A percentile compares a stretch with the other conserved stretches of the same genome.
Evolutionary conservation across 1,140 invertebrate species (phyloP).

Genomic region (Doryteuthis pealeii): DNA sequence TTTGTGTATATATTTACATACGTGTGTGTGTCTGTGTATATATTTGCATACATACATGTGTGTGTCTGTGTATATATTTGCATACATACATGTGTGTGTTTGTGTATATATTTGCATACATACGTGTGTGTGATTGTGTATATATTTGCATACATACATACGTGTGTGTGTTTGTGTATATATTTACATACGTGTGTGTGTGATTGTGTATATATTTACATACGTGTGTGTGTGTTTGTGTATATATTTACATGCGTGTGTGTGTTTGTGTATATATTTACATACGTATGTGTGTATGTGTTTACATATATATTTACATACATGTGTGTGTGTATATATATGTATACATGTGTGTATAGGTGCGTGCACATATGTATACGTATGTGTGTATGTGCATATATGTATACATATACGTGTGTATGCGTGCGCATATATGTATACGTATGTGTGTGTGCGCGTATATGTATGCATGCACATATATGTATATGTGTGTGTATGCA

Average conservation of each 20-base stretch:
- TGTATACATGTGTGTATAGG: background rate
- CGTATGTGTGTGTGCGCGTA: background rate
- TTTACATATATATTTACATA: background rate
- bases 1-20: background rate
- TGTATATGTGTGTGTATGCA: background rate
- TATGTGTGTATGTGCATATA: background rate
- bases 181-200: too few species aligned
- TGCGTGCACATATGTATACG: background rate
- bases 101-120: too few species aligned
- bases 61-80: background rate
- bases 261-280: background rate
- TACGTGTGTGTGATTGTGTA: too few species aligned
- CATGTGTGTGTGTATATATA: background rate
- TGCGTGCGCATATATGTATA: background rate
- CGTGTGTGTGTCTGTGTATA: background rate
- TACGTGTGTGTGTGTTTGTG: too few species aligned
- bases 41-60: background rate
- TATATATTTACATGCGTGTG: too few species aligned
- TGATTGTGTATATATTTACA: too few species aligned
- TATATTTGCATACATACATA: too few species aligned
- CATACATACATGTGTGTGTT: too few species aligned
- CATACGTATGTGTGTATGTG: background rate
- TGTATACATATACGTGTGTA: background rate
- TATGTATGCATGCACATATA: background rate
- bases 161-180: too few species aligned